Conservation (phyloP, 2,888 invertebrate species). For the Aphodius sticticus region DNA sequence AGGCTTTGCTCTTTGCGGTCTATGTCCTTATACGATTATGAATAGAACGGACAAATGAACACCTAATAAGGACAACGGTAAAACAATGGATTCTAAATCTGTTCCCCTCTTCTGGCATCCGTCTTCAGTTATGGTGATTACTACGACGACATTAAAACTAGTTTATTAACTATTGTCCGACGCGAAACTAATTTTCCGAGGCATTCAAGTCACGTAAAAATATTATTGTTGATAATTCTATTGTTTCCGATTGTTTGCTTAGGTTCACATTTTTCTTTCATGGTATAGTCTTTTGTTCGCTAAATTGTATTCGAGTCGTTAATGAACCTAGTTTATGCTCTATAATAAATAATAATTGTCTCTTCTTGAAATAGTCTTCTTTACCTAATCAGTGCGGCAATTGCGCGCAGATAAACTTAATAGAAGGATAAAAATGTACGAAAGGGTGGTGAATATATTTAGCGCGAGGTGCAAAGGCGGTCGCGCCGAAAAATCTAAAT, state of each 20-base stretch:
- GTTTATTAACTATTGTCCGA: background rate
- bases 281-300: too few species aligned
- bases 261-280: too few species aligned
- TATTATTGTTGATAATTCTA: too few species aligned
- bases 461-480: background rate
- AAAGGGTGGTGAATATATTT: background rate
- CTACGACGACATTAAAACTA: background rate
- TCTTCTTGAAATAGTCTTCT: too few species aligned
- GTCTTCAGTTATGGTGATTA: background rate
- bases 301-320: too few species aligned
- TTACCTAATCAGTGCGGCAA: too few species aligned
- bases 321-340: too few species aligned
- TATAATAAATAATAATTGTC: too few species aligned
- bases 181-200: background rate
- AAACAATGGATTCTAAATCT: background rate
- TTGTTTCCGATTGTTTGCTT: too few species aligned
- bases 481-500: slow-evolving; percentile 39
- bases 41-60: background rate
- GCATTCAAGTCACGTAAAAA: background rate
- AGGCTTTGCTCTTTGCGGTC: background rate
- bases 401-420: background rate
- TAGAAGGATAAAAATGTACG: slow-evolving; percentile 6
- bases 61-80: background rate
- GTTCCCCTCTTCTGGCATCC: background rate
- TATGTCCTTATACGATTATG: background rate